Base-by-base conservation (phyloP, 2,113 vertebrate species). In the Pelecanus crispus region DNA sequence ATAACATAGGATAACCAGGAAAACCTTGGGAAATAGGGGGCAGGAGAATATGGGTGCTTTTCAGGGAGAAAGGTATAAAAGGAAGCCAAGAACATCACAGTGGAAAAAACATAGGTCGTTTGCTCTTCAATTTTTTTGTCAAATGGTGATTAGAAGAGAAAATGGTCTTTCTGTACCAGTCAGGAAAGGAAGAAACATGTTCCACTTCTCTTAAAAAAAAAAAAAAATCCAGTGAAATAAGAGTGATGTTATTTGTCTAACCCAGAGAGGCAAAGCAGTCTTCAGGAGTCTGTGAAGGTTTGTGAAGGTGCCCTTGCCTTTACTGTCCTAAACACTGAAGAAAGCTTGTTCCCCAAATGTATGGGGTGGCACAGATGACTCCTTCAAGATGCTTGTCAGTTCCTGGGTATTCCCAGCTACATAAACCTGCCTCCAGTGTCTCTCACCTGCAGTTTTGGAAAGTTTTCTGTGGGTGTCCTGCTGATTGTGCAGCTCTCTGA, bases 141-240 rank as follows among this genome's bases (percentile, higher is more conserved):
- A 85, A 94, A 90, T 82, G 49, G 63, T 90, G 91, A 97, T 97
- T 97, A 97, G 86, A 92, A 88, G 87, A 94, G 74, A 95, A 92
- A 95, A 90, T 38, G 77, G 71, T 79, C 25, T 75, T 91, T 92
- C 61, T 62, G 49, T 81, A 89, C 82, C 74, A 81, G 75, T 74
- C 81, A 89, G 93, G 45, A 95, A 97, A 53, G 70, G 75, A 83
- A 58, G 77, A 97, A 95, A 77, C 40, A 74, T 45, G 62, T 78
- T 70, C 62, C 19, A 40, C 13, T 89, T 80, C 38, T 50, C 44
- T 11, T 9, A 66, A 82, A n/a, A 82, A n/a, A 47, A 47, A 47
- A 47, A 52, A 29, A 47, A 50, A 21, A 20, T 31, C 9, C 32
- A 70, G 17, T 34, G 25, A 88, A 93, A 50, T 70, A 63, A 62